phyloP scores from a whole-genome alignment of 2,113 vertebrate genomes.

The Strix uralensis region DNA sequence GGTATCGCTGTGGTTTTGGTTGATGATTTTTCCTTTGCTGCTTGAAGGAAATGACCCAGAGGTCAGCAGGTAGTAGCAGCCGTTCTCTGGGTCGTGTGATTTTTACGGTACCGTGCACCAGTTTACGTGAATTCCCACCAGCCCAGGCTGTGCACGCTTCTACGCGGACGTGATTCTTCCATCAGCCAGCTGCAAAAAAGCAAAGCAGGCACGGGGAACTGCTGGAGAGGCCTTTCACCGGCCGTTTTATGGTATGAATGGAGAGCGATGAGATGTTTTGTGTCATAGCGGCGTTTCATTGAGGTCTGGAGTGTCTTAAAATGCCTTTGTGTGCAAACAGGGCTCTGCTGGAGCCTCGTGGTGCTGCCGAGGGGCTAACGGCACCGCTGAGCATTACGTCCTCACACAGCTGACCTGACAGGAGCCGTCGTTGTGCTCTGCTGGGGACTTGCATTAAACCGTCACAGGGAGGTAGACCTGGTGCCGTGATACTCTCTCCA shows the following conservation, averaged over 20 bases:
- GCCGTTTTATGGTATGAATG: rapidly evolving
- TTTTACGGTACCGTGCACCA: neutral
- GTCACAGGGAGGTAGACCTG: rapidly evolving
- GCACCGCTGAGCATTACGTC: neutral
- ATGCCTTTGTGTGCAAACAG: neutral
- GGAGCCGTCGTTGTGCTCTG: neutral
- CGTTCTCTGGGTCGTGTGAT: rapidly evolving
- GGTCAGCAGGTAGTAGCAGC: neutral
- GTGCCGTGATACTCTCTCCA: neutral
- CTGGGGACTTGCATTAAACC: neutral
- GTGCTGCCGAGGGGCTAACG: too few species aligned
- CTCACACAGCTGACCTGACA: rapidly evolving
- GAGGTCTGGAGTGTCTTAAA: neutral
- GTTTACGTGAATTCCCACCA: too few species aligned
- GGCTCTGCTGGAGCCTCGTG: neutral
- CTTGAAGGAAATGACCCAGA: too few species aligned
- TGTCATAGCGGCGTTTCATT: rapidly evolving
- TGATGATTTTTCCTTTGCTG: neutral
- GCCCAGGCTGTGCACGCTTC: neutral
- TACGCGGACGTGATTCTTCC: rapidly evolving
- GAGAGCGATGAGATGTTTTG: neutral
- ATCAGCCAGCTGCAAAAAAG: neutral
- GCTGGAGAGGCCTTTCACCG: rapidly evolving
- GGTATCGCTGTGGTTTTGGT: rapidly evolving
- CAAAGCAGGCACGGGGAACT: neutral